Percentiles rank a stretch among this genome's conserved stretches.
Evolutionary conservation across 2,113 vertebrate species (phyloP).

Genomic region (Cynoglossus semilaevis): DNA sequence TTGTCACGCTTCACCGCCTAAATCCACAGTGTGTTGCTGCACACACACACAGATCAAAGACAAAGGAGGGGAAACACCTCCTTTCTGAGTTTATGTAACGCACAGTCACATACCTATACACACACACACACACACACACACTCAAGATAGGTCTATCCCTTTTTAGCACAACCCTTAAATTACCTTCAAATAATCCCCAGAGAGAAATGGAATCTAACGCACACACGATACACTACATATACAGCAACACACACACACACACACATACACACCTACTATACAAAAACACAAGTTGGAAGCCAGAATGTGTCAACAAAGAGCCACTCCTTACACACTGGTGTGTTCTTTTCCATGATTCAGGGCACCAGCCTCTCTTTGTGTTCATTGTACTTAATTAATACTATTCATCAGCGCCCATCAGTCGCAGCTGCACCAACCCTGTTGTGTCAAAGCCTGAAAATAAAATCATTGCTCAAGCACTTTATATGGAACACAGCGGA

Average conservation of each 20-base stretch:
- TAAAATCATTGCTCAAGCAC: constrained; percentile 4
- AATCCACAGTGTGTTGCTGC: constrained; percentile 39
- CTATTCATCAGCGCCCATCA: constrained; percentile 33
- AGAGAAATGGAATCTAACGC: constrained; percentile 29
- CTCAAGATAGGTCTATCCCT: constrained; percentile 7
- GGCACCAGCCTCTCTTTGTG: constrained; percentile 12
- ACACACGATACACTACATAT: constrained; percentile 16
- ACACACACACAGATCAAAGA: constrained; percentile 32
- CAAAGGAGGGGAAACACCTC: constrained; percentile 15
- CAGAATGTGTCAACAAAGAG: constrained; percentile 55
- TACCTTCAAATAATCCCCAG: constrained; percentile 51
- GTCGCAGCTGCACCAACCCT: constrained; percentile 17
- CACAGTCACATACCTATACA: neutral
- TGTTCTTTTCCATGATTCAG: constrained; percentile 34
- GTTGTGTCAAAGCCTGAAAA: constrained; percentile 5
- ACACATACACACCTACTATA: constrained; percentile 6
- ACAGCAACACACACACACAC: neutral
- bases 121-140: constrained; percentile 5
- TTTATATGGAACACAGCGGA: constrained; percentile 9
- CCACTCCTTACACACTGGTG: constrained; percentile 46
- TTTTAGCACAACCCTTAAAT: constrained; percentile 47
- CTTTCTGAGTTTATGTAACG: constrained; percentile 22
- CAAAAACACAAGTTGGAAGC: constrained; percentile 28
- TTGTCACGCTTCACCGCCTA: constrained; percentile 35
- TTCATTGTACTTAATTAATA: constrained; percentile 41